Evolutionary conservation across 2,113 vertebrate species (phyloP), one percentile per base, ranked within the genome.

Genomic region (Diadophis punctatus): DNA sequence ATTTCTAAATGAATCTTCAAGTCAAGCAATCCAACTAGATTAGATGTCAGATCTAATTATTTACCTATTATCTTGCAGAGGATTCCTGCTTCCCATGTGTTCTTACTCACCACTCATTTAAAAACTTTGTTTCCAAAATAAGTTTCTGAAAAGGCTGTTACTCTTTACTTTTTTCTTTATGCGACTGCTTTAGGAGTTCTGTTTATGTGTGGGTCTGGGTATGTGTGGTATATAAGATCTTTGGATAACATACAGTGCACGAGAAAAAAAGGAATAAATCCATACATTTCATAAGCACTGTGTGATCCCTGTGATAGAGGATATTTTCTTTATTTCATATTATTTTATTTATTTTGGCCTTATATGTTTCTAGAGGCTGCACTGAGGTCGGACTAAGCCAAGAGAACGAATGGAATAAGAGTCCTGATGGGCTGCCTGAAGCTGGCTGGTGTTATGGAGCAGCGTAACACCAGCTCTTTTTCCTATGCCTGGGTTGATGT

Each of bases 401-500:
- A 96, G 97, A 97, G 95, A 97, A 97, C 91, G 97, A 97, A 98
- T 97, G 96, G 97, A 98, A 98, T 96, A 97, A 97, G 95, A 96
- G 96, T 97, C 96, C 96, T 98, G 98, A 98, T 95, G 96, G 98
- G 97, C 97, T 95, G 98, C 98, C 98, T 96, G 98, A 98, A 99
- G 98, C 98, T 97, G 97, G 97, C 97, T 97, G 96, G 97, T 98
- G 98, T 98, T 98, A 98, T 94, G 97, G 98, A 98, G 99, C 98
- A 99, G 98, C 97, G 94, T 99, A 98, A 98, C 97, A 97, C 97
- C 97, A 97, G 98, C 97, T 98, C 98, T 97, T 97, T 98, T 98
- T 97, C 97, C 98, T 95, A 94, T 97, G 98, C 98, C 97, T 96
- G 95, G 97, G 98, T 98, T 97, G 99, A 99, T 99, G 98, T 99